Evolutionary conservation across 2,113 vertebrate species (phyloP).

Genomic region (Corydoras maculifer): DNA sequence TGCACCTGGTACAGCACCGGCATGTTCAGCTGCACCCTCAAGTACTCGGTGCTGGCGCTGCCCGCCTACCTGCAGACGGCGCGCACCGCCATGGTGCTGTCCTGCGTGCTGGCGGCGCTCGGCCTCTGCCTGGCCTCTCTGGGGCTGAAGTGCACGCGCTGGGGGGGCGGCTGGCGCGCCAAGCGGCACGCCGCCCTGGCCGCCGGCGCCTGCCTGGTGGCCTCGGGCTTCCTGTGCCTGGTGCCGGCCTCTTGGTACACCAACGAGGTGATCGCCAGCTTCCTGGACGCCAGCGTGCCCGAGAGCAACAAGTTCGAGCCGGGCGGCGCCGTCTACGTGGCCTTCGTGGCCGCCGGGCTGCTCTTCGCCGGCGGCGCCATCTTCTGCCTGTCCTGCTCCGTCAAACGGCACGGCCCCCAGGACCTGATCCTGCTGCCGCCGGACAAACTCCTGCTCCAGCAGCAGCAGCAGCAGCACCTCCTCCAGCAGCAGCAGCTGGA

Average conservation of each 20-base stretch:
- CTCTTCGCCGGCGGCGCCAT: slow-evolving; percentile 80
- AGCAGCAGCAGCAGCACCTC: slow-evolving; percentile 59
- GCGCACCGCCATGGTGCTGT: slow-evolving; percentile 87
- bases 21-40: slow-evolving; percentile 90
- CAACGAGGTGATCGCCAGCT: slow-evolving; percentile 82
- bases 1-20: slow-evolving; percentile 97
- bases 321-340: slow-evolving; percentile 83
- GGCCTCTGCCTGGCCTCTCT: slow-evolving; percentile 80
- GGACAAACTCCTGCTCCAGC: slow-evolving; percentile 63
- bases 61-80: slow-evolving; percentile 85
- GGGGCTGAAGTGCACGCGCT: slow-evolving; percentile 85
- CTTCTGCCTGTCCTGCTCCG: slow-evolving; percentile 82
- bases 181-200: slow-evolving; percentile 78
- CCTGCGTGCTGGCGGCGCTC: slow-evolving; percentile 78
- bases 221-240: slow-evolving; percentile 76
- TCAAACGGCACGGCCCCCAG: slow-evolving; percentile 67
- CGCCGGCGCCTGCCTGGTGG: slow-evolving; percentile 77
- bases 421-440: slow-evolving; percentile 67
- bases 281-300: slow-evolving; percentile 78
- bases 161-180: slow-evolving; percentile 75
- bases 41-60: slow-evolving; percentile 80
- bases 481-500: slow-evolving; percentile 59
- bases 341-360: slow-evolving; percentile 81
- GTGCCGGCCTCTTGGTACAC: slow-evolving; percentile 91
- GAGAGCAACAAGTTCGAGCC: slow-evolving; percentile 90